Base-by-base conservation (phyloP, 2,797 vertebrate genomes). In the Tenualosa ilisha region DNA sequence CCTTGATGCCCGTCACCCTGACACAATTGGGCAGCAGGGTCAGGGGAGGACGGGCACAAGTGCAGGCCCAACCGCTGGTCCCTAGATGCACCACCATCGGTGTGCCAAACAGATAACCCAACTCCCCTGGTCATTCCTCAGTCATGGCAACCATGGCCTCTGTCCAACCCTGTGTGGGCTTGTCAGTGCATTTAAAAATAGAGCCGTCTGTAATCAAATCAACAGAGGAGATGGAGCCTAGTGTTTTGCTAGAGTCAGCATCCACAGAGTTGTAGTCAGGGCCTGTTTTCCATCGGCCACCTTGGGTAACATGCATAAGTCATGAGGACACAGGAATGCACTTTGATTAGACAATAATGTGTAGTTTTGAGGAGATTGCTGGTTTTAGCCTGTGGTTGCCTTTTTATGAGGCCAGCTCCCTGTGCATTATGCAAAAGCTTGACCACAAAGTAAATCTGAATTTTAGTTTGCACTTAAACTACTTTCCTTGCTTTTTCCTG, bases 281-380 rank as follows among this genome's bases (percentile, higher is more conserved):
- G 9, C 68, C 82, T 46, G 86, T 83, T 85, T 84, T 83, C 46
- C 83, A 7, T 85, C 87, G 50, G 63, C 85, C 83, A 89, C 86
- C 13, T 15, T 75, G 31, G 31, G 31, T 6, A 40, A 75, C 31
- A 40, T 75, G 31, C 68, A 75, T 75, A 75, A 63, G 46, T 9
- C 85, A 53, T 17, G 65, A 9, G 12, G 37, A 83, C 72, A 83
- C 40, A 84, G 59, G 68, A 75, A 75, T 75, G 68, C 31, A 40
- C 68, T 75, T 31, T 2, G 13, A 9, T 11, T 13, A 31, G 68
- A 75, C 68, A 75, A 75, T 7, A 75, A 13, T 2, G 12, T 11
- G 68, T 40, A 75, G 24, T 31, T 75, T 75, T 37, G 37, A 40
- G 31, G 37, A 75, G 31, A 20, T 75, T 17, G 68, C 68, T 17